Conservation (phyloP, 2,888 invertebrate genomes). For the Gymnosoma rotundatum region DNA sequence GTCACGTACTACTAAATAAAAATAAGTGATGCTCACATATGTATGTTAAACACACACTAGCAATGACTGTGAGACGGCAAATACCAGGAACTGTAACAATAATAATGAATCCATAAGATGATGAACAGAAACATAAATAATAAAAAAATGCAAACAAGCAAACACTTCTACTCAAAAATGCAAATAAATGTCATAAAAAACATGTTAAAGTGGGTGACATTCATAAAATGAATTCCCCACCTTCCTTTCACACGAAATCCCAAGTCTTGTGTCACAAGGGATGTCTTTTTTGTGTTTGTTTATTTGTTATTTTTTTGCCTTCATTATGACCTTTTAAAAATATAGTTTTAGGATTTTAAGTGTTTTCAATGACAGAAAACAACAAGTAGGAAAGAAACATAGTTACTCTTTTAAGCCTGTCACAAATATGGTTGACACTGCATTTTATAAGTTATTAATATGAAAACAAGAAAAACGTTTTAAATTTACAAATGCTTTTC, state of each 20-base stretch:
- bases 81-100: conserved; percentile 35
- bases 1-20: conserved; percentile 65
- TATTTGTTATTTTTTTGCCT: background rate
- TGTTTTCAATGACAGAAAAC: conserved; percentile 8
- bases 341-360: conserved; percentile 45
- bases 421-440: conserved; percentile 61
- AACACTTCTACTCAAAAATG: conserved; percentile 60
- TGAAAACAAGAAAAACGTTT: conserved; percentile 34
- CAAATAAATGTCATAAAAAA: conserved; percentile 68
- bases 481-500: conserved; percentile 32
- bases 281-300: background rate
- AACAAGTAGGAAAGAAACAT: conserved; percentile 22
- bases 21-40: conserved; percentile 61
- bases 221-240: conserved; percentile 13
- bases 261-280: background rate
- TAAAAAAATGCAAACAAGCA: conserved; percentile 17
- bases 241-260: background rate
- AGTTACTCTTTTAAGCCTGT: conserved; percentile 48
- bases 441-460: conserved; percentile 54
- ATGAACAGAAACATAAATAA: background rate
- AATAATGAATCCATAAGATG: conserved; percentile 32
- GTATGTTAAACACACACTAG: conserved; percentile 24
- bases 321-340: conserved; percentile 52
- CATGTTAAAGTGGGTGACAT: conserved; percentile 66
- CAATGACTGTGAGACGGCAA: conserved; percentile 8